Conservation (phyloP, 2,888 invertebrate species). For the Coremacera marginata region DNA sequence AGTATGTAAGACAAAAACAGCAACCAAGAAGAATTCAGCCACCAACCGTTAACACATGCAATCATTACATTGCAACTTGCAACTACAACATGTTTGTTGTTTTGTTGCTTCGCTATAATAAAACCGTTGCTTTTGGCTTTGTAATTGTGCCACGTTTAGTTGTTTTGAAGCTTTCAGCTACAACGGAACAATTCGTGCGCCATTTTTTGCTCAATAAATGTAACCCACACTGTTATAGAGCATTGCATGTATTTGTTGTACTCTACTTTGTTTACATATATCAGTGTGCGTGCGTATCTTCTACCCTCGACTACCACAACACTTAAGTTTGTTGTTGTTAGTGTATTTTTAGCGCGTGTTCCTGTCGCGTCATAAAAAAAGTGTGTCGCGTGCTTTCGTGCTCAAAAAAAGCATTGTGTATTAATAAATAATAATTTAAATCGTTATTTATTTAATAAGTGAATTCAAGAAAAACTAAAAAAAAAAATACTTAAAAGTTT, state of each 20-base stretch:
- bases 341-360: conserved; percentile 4
- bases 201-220: neutral
- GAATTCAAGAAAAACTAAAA: neutral
- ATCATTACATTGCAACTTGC: conserved; percentile 14
- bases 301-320: neutral
- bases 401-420: neutral
- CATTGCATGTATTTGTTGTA: too few relatives aligned
- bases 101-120: neutral
- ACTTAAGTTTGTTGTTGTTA: neutral
- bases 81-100: conserved; percentile 14
- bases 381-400: neutral
- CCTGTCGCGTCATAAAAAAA: neutral
- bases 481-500: neutral
- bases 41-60: neutral
- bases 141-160: conserved; percentile 45
- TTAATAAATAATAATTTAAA: neutral
- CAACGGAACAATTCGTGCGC: conserved; percentile 51
- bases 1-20: neutral
- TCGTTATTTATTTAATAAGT: neutral
- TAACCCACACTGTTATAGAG: neutral
- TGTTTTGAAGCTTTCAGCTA: conserved; percentile 56
- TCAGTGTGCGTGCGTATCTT: neutral
- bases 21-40: neutral
- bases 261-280: neutral
- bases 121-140: neutral